These are phyloP conservation scores for Acanthurus tractus DNA, from an alignment of 2,797 vertebrate species.

Conservation along the genomic window DNA sequence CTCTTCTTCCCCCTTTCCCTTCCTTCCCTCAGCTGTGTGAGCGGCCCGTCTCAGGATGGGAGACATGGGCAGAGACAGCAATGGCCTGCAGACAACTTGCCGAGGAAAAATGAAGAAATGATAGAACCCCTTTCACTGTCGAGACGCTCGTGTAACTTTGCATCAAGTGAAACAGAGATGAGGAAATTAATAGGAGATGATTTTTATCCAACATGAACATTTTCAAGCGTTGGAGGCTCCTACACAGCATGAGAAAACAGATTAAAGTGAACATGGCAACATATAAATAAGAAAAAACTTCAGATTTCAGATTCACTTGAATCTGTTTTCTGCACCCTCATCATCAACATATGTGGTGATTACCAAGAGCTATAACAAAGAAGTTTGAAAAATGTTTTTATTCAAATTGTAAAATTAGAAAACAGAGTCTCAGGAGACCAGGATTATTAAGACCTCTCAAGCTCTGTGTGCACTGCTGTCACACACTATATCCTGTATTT, in stretches of 20 bases:
- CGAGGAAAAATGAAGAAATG: slow-evolving; percentile 43
- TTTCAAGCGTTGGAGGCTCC: slow-evolving; percentile 40
- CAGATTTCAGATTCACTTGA: too few relatives aligned
- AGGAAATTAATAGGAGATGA: slow-evolving; percentile 46
- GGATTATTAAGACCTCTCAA: too few relatives aligned
- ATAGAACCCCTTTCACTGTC: slow-evolving; percentile 43
- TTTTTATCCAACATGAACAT: slow-evolving; percentile 61
- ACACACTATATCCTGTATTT: too few relatives aligned
- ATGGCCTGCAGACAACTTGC: slow-evolving; percentile 68
- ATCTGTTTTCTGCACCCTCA: not conserved
- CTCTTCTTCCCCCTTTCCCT: slow-evolving; percentile 38
- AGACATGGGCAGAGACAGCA: slow-evolving; percentile 74
- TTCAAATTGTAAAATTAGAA: too few relatives aligned
- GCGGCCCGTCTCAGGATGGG: slow-evolving; percentile 59
- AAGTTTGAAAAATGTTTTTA: too few relatives aligned
- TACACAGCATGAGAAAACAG: slow-evolving; percentile 36
- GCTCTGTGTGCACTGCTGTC: too few relatives aligned
- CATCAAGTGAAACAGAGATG: slow-evolving; percentile 69
- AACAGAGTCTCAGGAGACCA: too few relatives aligned
- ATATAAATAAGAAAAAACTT: slow-evolving; percentile 1
- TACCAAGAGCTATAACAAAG: too few relatives aligned
- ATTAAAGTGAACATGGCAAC: slow-evolving; percentile 23
- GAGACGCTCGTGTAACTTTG: slow-evolving; percentile 72
- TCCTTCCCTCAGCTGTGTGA: slow-evolving; percentile 48
- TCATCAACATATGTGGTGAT: not conserved